These are phyloP conservation scores for Pterocles gutturalis DNA, from an alignment of 2,113 vertebrate species.

Conservation along the genomic window DNA sequence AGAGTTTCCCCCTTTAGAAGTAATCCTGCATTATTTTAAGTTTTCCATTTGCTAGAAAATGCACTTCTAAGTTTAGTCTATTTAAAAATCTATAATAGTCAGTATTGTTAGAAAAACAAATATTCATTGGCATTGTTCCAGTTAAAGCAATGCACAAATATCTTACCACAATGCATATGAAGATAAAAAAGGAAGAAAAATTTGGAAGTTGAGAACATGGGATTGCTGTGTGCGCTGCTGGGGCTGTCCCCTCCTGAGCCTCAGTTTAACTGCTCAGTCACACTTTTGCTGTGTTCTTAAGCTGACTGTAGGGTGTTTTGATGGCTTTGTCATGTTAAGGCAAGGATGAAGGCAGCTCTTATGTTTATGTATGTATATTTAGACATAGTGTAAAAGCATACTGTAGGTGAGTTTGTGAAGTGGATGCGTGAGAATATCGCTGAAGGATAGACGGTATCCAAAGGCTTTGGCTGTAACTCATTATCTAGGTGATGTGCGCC, in stretches of 20 bases:
- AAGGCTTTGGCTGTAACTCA: background rate
- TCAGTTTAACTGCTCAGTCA: background rate
- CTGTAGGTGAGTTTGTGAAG: background rate
- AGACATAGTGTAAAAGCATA: background rate
- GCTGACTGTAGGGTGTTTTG: background rate
- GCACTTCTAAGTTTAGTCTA: background rate
- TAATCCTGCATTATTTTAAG: background rate
- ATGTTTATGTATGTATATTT: background rate
- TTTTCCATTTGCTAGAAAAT: background rate
- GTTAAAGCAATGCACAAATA: background rate
- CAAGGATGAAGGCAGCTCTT: background rate
- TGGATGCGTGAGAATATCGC: background rate
- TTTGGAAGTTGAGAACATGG: background rate
- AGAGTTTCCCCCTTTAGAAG: background rate
- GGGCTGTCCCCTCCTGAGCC: background rate
- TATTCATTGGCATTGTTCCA: background rate
- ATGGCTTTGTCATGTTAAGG: conserved; percentile 9
- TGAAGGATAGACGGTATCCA: background rate
- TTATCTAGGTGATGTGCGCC: background rate
- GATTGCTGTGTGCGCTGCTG: background rate
- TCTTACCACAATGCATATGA: background rate
- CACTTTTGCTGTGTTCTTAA: background rate
- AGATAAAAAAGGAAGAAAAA: background rate
- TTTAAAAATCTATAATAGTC: background rate
- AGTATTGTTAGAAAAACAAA: background rate